Evolutionary conservation across 2,888 invertebrate genomes (phyloP).

Genomic region (Trachelus stipa): DNA sequence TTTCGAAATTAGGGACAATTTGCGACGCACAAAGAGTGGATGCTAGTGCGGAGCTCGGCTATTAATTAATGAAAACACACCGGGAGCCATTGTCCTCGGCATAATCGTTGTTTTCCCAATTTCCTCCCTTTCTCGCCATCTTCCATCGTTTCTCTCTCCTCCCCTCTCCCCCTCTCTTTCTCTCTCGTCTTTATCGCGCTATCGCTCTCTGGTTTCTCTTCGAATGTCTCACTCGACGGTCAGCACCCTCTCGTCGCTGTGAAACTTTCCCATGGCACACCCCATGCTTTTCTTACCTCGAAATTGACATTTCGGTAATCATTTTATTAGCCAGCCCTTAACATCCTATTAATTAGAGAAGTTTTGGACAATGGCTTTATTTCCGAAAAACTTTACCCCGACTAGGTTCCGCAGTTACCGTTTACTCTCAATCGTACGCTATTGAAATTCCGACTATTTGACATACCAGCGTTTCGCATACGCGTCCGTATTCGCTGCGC

Average conservation of each 20-base stretch:
- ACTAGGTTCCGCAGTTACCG: background rate
- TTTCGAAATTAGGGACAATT: conserved; percentile 9
- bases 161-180: too few species aligned
- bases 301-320: conserved; percentile 32
- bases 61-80: conserved; percentile 9
- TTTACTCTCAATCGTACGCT: background rate
- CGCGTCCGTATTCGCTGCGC: background rate
- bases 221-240: background rate
- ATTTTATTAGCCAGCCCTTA: conserved; percentile 30
- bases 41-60: background rate
- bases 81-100: conserved; percentile 5
- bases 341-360: conserved; percentile 39
- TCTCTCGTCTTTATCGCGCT: background rate
- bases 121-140: conserved; percentile 1
- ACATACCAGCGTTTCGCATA: background rate
- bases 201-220: background rate
- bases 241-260: background rate
- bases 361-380: conserved; percentile 31
- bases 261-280: background rate
- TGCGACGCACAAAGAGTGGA: conserved; percentile 6
- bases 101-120: conserved; percentile 9
- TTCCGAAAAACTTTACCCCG: conserved; percentile 18
- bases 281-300: conserved; percentile 6
- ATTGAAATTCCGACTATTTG: background rate
- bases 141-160: background rate